Evolutionary conservation across 2,797 vertebrate genomes (phyloP).

Genomic region (Petrocephalus schoutedeni): DNA sequence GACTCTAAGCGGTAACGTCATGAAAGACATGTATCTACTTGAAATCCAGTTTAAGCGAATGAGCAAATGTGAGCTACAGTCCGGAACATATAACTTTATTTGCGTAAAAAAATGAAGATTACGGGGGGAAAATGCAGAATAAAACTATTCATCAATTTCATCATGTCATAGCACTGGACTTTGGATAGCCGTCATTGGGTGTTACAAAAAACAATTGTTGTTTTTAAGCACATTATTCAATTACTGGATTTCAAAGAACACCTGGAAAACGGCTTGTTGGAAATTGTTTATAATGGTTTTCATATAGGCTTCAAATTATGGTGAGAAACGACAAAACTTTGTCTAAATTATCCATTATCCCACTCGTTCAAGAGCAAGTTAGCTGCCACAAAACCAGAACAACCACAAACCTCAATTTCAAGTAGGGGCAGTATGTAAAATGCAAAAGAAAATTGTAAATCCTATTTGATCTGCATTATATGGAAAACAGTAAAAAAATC

Average conservation of each 20-base stretch:
- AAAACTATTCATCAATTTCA: background rate
- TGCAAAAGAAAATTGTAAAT: background rate
- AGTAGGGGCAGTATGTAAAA: background rate
- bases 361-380: background rate
- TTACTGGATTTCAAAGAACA: background rate
- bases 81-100: background rate
- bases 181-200: background rate
- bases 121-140: background rate
- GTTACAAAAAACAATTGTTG: background rate
- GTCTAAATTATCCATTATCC: background rate
- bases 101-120: background rate
- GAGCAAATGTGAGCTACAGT: background rate
- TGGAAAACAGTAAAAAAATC: background rate
- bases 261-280: background rate
- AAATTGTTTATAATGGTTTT: background rate
- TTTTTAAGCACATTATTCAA: background rate
- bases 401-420: background rate
- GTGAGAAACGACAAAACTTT: background rate
- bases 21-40: background rate
- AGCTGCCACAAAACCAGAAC: background rate
- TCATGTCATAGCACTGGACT: background rate
- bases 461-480: background rate
- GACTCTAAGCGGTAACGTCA: slow-evolving; percentile 47
- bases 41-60: background rate
- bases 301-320: background rate